Conservation (phyloP, 1,140 invertebrate species). For the Drosophila parabipectinata region DNA sequence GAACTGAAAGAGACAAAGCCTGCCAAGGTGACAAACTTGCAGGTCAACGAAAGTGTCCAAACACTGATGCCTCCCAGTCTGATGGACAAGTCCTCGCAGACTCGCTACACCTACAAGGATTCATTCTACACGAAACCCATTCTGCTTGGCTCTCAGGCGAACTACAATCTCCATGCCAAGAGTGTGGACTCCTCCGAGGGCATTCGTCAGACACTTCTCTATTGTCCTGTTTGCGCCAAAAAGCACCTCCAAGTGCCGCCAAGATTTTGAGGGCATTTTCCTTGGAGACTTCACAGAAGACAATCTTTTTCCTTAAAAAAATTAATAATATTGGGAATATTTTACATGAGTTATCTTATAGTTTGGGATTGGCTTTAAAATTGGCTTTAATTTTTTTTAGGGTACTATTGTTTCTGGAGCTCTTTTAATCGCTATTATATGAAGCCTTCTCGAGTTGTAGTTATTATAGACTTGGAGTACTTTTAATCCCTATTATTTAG, state of each 20-base stretch:
- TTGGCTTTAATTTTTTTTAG: no score
- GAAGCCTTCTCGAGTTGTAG: no score
- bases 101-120: background rate
- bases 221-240: constrained; percentile 19
- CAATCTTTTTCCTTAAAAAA: background rate
- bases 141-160: background rate
- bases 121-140: background rate
- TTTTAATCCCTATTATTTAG: no score
- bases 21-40: background rate
- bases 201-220: background rate
- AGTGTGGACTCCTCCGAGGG: background rate
- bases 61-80: no score
- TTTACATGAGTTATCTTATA: no score
- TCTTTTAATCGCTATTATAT: no score
- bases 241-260: constrained; percentile 29
- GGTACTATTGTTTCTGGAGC: no score
- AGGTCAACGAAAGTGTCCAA: background rate
- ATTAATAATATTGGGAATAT: background rate
- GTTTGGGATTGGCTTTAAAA: no score
- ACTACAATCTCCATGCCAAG: background rate
- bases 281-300: background rate
- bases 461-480: no score
- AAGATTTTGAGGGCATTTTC: background rate
- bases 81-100: background rate
- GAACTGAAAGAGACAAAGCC: background rate